These are phyloP conservation scores for Drosophila kokeensis DNA, from an alignment of 2,888 invertebrate genomes.

Conservation along the genomic window DNA sequence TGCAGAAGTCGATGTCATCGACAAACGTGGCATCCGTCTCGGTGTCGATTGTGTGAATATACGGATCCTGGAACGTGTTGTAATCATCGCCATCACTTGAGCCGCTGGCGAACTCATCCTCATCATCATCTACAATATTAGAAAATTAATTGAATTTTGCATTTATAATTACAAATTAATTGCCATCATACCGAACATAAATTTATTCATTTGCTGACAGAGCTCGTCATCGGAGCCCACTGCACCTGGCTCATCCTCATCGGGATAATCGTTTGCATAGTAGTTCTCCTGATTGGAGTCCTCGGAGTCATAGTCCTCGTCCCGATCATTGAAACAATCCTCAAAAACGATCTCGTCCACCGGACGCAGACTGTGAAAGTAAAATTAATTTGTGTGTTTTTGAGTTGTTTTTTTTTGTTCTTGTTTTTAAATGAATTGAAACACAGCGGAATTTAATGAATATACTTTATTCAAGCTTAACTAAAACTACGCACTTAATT, in stretches of 20 bases:
- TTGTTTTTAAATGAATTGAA: slow-evolving; percentile 13
- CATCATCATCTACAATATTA: slow-evolving; percentile 61
- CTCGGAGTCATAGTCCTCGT: slow-evolving; percentile 87
- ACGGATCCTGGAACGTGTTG: slow-evolving; percentile 78
- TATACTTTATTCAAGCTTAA: slow-evolving; percentile 32
- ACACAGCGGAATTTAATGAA: slow-evolving; percentile 19
- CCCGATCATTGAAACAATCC: slow-evolving; percentile 81
- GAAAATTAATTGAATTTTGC: neutral
- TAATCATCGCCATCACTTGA: slow-evolving; percentile 78
- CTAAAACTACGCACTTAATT: slow-evolving; percentile 62
- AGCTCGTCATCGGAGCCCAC: slow-evolving; percentile 87
- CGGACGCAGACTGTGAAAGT: slow-evolving; percentile 74
- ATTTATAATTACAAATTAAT: neutral
- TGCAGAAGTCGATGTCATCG: slow-evolving; percentile 85
- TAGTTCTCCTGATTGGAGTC: slow-evolving; percentile 93
- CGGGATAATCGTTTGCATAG: slow-evolving; percentile 92
- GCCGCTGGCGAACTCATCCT: slow-evolving; percentile 58
- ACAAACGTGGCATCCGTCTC: slow-evolving; percentile 79
- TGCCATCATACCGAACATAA: slow-evolving; percentile 77
- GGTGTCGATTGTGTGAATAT: slow-evolving; percentile 84
- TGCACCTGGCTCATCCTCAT: slow-evolving; percentile 87
- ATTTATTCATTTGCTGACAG: slow-evolving; percentile 86
- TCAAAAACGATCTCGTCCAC: slow-evolving; percentile 80
- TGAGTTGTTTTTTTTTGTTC: neutral
- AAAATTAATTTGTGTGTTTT: slow-evolving; percentile 3